Evolutionary conservation across 2,888 invertebrate genomes (phyloP), one percentile per base, ranked within the genome.

Genomic region (Seladonia tumulorum): DNA sequence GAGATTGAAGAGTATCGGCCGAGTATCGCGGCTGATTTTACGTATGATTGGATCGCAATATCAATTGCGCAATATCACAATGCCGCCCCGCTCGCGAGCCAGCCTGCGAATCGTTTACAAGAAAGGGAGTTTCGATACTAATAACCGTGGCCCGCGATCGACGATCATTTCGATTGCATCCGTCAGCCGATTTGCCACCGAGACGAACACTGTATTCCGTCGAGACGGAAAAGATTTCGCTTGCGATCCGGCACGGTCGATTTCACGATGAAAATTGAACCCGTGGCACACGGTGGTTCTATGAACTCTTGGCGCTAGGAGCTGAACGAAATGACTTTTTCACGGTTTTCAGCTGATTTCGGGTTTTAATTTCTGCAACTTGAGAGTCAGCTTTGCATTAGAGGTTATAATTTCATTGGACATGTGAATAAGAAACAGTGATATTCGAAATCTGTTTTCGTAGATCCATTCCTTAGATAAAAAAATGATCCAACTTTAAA

Each of bases 31-130:
- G 80, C 79, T 81, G 88, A 88, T 86, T 88, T 88, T 74, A 88
- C 88, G 83, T 86, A 80, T 57, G 88, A 88, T 88, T 88, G 88
- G 81, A 88, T 86, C 86, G 88, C 88, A 88, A 88, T 88, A 88
- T 84, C 82, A n/a, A n/a, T n/a, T n/a, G n/a, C n/a, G n/a, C n/a
- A n/a, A n/a, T n/a, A n/a, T n/a, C 63, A 85, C 87, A 81, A 85
- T 83, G 66, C 47, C 63, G 22, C 53, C n/a, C 7, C 14, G 12
- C 42, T n/a, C 39, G 42, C 70, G 16, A 22, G 22, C 2, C 77
- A 18, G 12, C 39, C 73, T 5, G 42, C 60, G 22, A 70, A 81
- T 83, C 83, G 83, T 81, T 87, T 81, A 75, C 73, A 76, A 74
- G 35, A 57, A 47, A 70, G 53, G 63, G 49, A 83, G 76, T 74